Base-by-base conservation (phyloP, 2,113 vertebrate genomes). In the Pycnonotus jocosus region DNA sequence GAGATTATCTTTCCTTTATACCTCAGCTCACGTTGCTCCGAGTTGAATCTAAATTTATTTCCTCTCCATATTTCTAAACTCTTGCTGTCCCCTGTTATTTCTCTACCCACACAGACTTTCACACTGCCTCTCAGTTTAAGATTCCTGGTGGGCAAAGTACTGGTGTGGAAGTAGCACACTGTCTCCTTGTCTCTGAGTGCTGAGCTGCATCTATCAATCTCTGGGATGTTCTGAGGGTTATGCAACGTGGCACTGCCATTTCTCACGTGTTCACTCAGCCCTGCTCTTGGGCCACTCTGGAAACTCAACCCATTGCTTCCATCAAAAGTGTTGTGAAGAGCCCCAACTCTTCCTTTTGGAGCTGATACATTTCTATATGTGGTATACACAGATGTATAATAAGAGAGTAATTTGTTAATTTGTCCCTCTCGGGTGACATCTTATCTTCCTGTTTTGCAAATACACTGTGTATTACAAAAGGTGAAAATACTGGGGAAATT, bases 31-130 rank as follows among this genome's bases (percentile, higher is more conserved):
- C 6, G 22, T 92, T 96, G 78, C 82, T 94, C 90, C 8, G 22
- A 92, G 76, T 81, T 19, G 64, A 92, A 90, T 95, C 94, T 96
- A 96, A 96, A 94, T 96, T 96, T 96, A 68, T 93, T 95, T 95
- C 76, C 85, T 90, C 66, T 62, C 90, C 92, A 71, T 94, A 93
- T 94, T 97, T 94, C 96, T 96, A 96, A 97, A 96, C 88, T 95
- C 82, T 95, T 64, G 85, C 85, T 94, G 95, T 96, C 93, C 94
- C 88, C 95, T 96, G 94, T 97, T 97, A 96, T 96, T 97, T 97
- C 94, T 96, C 94, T 96, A 7, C 95, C 95, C 90, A 96, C 96
- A 88, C 95, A 96, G 92, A 96, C 93, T 96, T 96, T 95, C 95
- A 97, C 96, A 96, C 95, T 97, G 94, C 93, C 92, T 97, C 94